Conservation (phyloP, 2,888 invertebrate genomes). For the Pyrrhosoma nymphula region DNA sequence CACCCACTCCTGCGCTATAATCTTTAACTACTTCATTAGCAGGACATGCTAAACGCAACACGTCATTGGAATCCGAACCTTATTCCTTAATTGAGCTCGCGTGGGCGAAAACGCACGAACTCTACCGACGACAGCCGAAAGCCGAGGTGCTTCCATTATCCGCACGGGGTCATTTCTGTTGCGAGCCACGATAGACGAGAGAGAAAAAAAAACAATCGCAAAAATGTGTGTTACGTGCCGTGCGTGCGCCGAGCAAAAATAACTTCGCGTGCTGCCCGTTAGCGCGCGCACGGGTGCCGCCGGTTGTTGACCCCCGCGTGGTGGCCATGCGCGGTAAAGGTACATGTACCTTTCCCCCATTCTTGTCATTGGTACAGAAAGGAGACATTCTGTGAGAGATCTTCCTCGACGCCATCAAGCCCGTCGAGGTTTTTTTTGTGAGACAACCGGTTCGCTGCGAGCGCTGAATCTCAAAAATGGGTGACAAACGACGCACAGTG, state of each 20-base stretch:
- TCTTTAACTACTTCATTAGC: no score
- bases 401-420: background rate
- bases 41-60: background rate
- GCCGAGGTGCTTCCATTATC: background rate
- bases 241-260: conserved; percentile 13
- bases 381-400: background rate
- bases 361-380: background rate
- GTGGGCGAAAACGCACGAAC: background rate
- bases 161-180: background rate
- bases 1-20: background rate
- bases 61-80: background rate
- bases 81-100: background rate
- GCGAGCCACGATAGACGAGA: background rate
- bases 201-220: conserved; percentile 1
- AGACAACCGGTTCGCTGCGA: background rate
- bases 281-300: background rate
- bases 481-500: background rate
- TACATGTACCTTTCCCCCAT: background rate
- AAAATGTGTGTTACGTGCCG: conserved; percentile 6
- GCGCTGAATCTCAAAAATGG: background rate
- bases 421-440: background rate
- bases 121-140: background rate
- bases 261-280: conserved; percentile 21
- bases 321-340: background rate
- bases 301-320: conserved; percentile 23